Conservation (phyloP, 1,140 invertebrate species). For the Drosophila takahashii region DNA sequence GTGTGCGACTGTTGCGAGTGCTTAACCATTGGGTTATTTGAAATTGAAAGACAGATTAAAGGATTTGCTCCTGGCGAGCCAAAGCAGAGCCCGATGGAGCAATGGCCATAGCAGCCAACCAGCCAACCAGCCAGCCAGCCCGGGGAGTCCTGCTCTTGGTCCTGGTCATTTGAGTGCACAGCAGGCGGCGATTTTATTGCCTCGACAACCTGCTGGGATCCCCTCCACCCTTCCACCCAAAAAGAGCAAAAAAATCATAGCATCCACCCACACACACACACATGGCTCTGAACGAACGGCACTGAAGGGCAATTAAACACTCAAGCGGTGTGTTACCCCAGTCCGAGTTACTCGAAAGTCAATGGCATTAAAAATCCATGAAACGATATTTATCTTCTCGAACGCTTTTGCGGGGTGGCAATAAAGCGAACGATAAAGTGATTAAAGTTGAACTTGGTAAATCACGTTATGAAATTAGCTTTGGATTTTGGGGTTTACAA, state of each 20-base stretch:
- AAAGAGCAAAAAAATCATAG: conserved; percentile 13
- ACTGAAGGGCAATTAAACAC: conserved; percentile 60
- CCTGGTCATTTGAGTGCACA: conserved; percentile 54
- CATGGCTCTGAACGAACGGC: conserved; percentile 15
- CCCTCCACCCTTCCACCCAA: neutral
- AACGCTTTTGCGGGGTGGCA: conserved; percentile 8
- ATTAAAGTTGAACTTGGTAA: conserved; percentile 8
- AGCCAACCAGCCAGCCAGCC: neutral
- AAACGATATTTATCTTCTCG: conserved; percentile 42
- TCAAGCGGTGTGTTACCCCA: conserved; percentile 36
- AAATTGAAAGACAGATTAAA: conserved; percentile 68
- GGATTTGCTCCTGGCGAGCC: conserved; percentile 59
- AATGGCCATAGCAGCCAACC: no score
- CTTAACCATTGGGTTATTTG: conserved; percentile 65
- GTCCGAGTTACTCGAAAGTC: conserved; percentile 32
- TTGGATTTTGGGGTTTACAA: neutral
- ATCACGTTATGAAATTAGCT: conserved; percentile 1
- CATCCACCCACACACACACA: conserved; percentile 10
- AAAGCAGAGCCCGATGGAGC: conserved; percentile 15
- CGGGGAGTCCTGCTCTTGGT: neutral
- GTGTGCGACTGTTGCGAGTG: conserved; percentile 52
- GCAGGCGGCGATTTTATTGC: conserved; percentile 58
- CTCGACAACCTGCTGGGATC: conserved; percentile 44
- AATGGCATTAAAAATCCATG: conserved; percentile 43
- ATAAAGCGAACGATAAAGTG: conserved; percentile 11